Evolutionary conservation across 2,797 vertebrate genomes (phyloP), one percentile per base, ranked within the genome.

Genomic region (Scleropages formosus): DNA sequence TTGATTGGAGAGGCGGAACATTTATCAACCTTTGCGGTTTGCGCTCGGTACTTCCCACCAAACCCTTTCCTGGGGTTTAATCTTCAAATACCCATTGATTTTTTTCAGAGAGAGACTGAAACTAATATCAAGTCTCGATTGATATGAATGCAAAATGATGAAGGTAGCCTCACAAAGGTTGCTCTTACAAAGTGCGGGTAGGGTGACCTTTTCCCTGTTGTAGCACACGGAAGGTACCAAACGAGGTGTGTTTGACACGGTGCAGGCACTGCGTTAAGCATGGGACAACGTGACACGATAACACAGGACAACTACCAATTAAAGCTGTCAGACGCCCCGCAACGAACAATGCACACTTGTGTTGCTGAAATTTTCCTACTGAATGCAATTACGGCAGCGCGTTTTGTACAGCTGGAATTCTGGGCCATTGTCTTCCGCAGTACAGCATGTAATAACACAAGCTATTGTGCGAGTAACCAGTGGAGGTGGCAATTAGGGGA

Each of bases 281-380:
- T 60, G 60, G 81, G 84, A 78, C 80, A 78, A 83, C 82, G 90
- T 89, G 88, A 91, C 85, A 83, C 83, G 82, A 81, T 86, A 84
- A 85, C 82, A 87, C 80, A 84, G 84, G 88, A 89, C 89, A 90
- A 89, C 85, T 85, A 88, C 85, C 89, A 89, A 91, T 91, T 91
- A 90, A 89, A 87, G 86, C 81, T 85, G 88, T 89, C 85, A 88
- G 86, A 81, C 81, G 85, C 82, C 79, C 56, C 0, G 66, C 75
- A 76, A 82, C 79, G 84, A 85, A 85, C 87, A 84, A 85, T 84
- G 79, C 82, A 78, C 79, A 72, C 69, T 44, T 82, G 80, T 73
- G 82, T 83, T 77, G 79, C 67, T 81, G 77, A 82, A 83, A 83
- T 82, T 83, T 62, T 63, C 59, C 59, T 60, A 63, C 83, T 82